phyloP scores from a whole-genome alignment of 2,113 vertebrate genomes.

The Pterocles gutturalis region DNA sequence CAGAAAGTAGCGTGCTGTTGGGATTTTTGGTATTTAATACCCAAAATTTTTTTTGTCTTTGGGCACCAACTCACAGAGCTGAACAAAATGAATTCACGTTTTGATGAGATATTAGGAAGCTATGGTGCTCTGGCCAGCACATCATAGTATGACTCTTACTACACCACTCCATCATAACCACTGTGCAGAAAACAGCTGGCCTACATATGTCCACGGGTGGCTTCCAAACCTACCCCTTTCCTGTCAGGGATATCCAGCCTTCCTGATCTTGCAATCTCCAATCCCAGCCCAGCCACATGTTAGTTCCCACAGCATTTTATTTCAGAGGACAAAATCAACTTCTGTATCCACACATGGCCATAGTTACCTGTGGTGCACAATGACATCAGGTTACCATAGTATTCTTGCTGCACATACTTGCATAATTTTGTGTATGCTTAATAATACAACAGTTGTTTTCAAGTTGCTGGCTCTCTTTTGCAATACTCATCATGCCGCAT shows the following conservation, averaged over 20 bases:
- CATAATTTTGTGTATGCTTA: neutral
- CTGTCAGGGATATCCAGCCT: slow-evolving; percentile 11
- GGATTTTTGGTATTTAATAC: neutral
- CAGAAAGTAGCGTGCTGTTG: neutral
- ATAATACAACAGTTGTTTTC: neutral
- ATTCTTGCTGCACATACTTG: neutral
- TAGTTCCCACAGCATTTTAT: neutral
- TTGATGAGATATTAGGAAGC: neutral
- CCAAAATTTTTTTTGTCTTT: neutral
- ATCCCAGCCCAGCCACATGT: neutral
- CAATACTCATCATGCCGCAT: neutral
- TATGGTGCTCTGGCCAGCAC: neutral
- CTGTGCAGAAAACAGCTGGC: slow-evolving; percentile 56
- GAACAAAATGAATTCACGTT: neutral
- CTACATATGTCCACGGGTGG: slow-evolving; percentile 21
- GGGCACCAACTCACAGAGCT: neutral
- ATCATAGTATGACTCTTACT: neutral
- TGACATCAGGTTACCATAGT: neutral
- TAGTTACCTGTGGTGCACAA: neutral
- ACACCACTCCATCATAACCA: neutral
- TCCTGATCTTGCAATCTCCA: neutral
- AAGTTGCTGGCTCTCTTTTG: neutral
- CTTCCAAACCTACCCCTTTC: slow-evolving; percentile 45
- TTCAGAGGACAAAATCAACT: neutral
- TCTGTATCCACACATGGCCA: neutral